Base-by-base conservation (phyloP, 2,888 invertebrate genomes). In the Drosophila vallismaia region DNA sequence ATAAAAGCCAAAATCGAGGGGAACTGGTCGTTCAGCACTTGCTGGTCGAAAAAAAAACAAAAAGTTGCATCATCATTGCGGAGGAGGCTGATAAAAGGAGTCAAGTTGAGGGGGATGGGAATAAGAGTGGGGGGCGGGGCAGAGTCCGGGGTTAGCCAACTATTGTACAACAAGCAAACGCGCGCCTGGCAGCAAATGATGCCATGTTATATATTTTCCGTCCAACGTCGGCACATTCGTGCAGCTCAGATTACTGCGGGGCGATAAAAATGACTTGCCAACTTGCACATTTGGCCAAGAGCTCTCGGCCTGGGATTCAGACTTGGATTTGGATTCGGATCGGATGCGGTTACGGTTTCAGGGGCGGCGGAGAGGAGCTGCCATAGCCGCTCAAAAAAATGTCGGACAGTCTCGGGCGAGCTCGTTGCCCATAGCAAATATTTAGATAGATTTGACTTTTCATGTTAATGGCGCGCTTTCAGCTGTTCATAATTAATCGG, bases 371-470 rank as follows among this genome's bases (percentile, higher is more conserved):
- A 42, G 44, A 4, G 42, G 42, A 42, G 19, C 6, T 8, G 9
- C 42, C 9, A 12, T 14, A 19, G 8, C 28, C 45, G 45, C 26
- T 46, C 40, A 24, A 56, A 44, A 49, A 49, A 44, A 57, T 46
- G 60, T 53, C 55, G 54, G 60, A 52, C 54, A 63, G 71, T 71
- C 68, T 46, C 33, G 24, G 48, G 40, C 58, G 48, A 67, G 59
- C 56, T 71, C 55, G 70, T 67, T 75, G 82, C 76, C 82, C 71
- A 56, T 54, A 79, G 77, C 86, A 84, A 84, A 84, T 86, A 86
- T 84, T 84, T 84, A 86, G 86, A 84, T 84, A 84, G 87, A 84
- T 82, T 82, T 84, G 84, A 84, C 86, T 84, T 86, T 84, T 86
- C 85, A 84, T 84, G 84, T 84, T 84, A 84, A 84, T 84, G 84